Evolutionary conservation across 2,888 invertebrate species (phyloP), one percentile per base, ranked within the genome.

Genomic region (Drosophila tripunctata): DNA sequence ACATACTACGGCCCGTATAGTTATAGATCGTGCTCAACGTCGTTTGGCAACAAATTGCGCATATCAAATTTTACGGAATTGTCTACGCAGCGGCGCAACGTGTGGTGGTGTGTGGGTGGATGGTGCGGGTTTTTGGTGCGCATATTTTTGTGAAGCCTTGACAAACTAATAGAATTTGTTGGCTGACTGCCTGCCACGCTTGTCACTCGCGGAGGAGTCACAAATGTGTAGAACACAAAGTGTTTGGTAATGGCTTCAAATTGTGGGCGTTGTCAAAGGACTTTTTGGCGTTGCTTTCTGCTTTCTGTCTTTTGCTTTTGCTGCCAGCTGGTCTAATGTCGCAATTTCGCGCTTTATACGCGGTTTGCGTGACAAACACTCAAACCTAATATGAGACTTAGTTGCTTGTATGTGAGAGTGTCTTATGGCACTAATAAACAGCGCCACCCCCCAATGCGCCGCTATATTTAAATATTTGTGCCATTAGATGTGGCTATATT

Each of bases 61-160:
- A 83, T 83, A 83, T 87, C 85, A 87, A 83, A 83, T 83, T 83
- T 83, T 84, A 77, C 85, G 67, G 67, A 84, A 84, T 81, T 83
- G 82, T 81, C 81, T 58, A 36, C 57, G 50, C 57, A 50, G 15
- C 75, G 65, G 8, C 31, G 55, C 60, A 47, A 21, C 52, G 62
- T 51, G 63, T 21, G 50, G 50, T 47, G 38, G 8, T 8, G 5
- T 27, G 27, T 19, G 36, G 14, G n/a, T n/a, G 8, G 51, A 8
- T 24, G 30, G 14, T 30, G 45, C 6, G 14, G 15, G 48, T 22
- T 7, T 10, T 21, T 8, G 30, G 17, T 31, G 41, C 33, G 44
- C 50, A 62, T 66, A 71, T 67, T 71, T 51, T 41, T 60, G 74
- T 48, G 75, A 71, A 72, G 66, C 72, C 74, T 71, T 63, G 80